Evolutionary conservation across 2,797 vertebrate genomes (phyloP), one percentile per base, ranked within the genome.

Genomic region (Tokudaia tokunoshimensis): DNA sequence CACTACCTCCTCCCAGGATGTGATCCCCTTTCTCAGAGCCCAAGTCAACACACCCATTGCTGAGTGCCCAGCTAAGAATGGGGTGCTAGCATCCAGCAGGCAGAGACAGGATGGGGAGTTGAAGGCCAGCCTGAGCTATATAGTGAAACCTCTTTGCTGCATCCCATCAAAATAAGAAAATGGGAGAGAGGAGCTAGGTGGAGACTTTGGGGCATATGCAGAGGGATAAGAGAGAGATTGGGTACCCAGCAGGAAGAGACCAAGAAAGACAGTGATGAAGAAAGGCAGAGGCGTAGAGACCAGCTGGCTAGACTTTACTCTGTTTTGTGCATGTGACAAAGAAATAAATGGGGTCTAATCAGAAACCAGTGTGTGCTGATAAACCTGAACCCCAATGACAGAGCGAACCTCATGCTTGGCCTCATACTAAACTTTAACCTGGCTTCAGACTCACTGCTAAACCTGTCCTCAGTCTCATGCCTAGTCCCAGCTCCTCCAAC

Each of bases 391-490:
- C 59, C 31, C 72, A 75, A 75, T 89, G 29, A 0, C 47, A 97
- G 89, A 70, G 65, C 91, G 63, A 97, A 85, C 88, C 59, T 83
- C 96, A 72, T 83, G 70, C 3, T 17, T 94, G 94, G 79, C 94
- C 96, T 95, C 89, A 93, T 52, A 76, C 72, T 44, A 80, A 97
- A 94, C 93, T 95, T 92, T 84, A 96, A 96, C 88, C 74, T 92
- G n/a, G 91, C 74, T 79, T 76, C 57, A 94, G 82, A 85, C 95
- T 94, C 44, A 61, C 67, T 3, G 19, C 75, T 92, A 78, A 96
- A 65, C 92, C 92, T 96, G 94, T 96, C 96, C 57, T 93, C 57
- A 92, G 89, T 63, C 17, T 94, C 70, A 89, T 10, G 44, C 65
- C 20, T 95, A 94, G 97, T 91, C 83, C 96, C 86, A 92, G 59